phyloP scores from a whole-genome alignment of 2,113 vertebrate species.

The Athene noctua region DNA sequence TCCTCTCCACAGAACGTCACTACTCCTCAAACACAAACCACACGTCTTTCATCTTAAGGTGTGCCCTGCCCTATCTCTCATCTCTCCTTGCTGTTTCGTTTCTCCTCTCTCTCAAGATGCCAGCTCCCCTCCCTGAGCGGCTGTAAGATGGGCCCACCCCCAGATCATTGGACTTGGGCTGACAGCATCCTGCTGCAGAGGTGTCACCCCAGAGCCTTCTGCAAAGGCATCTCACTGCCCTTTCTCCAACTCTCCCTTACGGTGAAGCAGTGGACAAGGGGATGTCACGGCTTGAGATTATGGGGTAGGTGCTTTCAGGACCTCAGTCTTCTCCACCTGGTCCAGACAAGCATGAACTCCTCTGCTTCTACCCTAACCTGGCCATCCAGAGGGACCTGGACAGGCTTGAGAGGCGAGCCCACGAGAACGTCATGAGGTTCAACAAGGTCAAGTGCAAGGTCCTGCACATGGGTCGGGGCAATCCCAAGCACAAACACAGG shows the following conservation, averaged over 20 bases:
- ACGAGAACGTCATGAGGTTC: neutral
- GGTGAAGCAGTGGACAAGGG: neutral
- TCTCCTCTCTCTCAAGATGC: neutral
- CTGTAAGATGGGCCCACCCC: neutral
- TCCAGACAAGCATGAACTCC: neutral
- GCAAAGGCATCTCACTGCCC: neutral
- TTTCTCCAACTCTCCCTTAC: neutral
- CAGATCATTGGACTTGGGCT: neutral
- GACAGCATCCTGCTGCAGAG: neutral
- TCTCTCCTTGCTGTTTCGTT: conserved; percentile 10
- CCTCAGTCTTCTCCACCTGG: neutral
- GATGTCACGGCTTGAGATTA: neutral
- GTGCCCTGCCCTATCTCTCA: conserved; percentile 54
- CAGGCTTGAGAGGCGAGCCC: neutral
- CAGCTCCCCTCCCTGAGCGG: neutral
- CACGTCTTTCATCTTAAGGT: conserved; percentile 45
- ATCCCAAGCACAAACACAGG: neutral
- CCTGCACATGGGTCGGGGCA: neutral
- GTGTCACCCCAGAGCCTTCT: neutral
- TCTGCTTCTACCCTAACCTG: neutral
- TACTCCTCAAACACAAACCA: conserved; percentile 41
- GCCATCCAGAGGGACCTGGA: neutral
- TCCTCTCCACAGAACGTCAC: conserved; percentile 24
- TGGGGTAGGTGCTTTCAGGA: neutral
- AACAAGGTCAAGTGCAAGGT: neutral